phyloP scores from a whole-genome alignment of 2,113 vertebrate genomes.

The Toxotes chatareus region DNA sequence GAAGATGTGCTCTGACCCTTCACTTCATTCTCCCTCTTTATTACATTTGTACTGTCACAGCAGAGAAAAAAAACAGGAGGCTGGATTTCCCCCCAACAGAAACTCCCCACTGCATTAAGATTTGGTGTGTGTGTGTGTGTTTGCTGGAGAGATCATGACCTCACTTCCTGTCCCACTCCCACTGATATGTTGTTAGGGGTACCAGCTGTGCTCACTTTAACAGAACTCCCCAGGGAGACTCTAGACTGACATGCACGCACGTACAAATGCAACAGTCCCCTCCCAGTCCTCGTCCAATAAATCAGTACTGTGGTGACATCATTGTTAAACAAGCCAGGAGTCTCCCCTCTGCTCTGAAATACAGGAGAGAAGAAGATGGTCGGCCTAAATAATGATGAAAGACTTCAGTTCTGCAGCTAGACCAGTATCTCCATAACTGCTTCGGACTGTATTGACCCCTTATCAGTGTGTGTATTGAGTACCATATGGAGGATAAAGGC shows the following conservation, averaged over 20 bases:
- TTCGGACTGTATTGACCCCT: conserved; percentile 1
- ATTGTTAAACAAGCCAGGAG: conserved; percentile 78
- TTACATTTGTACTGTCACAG: conserved; percentile 40
- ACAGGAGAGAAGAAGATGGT: conserved; percentile 9
- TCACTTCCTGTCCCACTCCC: conserved; percentile 78
- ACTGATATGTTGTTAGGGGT: conserved; percentile 64
- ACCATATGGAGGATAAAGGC: conserved; percentile 62
- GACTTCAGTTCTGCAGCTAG: conserved; percentile 18
- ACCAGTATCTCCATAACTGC: background rate
- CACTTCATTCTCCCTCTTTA: conserved; percentile 48
- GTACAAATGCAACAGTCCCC: conserved; percentile 67
- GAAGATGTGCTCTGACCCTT: conserved; percentile 36
- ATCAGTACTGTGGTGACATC: conserved; percentile 73
- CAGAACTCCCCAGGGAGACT: conserved; percentile 66
- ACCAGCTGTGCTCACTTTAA: conserved; percentile 80
- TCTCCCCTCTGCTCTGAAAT: conserved; percentile 30
- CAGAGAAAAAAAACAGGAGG: conserved; percentile 19
- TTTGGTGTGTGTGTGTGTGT: background rate
- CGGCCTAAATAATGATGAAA: background rate
- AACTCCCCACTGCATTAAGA: conserved; percentile 36
- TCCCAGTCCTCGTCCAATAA: conserved; percentile 75
- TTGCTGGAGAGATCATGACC: conserved; percentile 50
- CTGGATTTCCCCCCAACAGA: conserved; percentile 40
- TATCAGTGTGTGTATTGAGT: conserved; percentile 19
- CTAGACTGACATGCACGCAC: conserved; percentile 48